phyloP scores from a whole-genome alignment of 2,797 vertebrate genomes.

The Emys orbicularis region DNA sequence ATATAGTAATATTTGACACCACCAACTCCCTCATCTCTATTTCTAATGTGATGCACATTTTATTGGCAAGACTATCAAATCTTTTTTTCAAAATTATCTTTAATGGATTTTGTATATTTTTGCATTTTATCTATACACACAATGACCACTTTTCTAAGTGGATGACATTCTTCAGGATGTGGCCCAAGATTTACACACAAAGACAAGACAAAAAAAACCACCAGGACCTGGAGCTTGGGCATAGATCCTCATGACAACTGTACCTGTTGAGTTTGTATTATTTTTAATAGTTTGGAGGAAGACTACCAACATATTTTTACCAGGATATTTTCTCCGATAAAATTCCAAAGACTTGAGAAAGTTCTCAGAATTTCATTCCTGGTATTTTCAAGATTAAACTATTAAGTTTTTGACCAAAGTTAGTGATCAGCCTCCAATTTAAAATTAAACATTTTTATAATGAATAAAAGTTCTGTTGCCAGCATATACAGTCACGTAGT shows the following conservation, averaged over 20 bases:
- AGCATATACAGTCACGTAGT: rapidly evolving
- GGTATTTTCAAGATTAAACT: not conserved
- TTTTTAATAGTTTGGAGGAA: not conserved
- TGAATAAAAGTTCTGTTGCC: not conserved
- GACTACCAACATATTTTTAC: rapidly evolving
- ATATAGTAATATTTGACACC: not conserved
- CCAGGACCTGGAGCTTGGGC: not conserved
- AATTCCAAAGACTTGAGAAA: not conserved
- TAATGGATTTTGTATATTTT: not conserved
- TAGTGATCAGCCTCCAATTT: not conserved
- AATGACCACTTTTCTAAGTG: not conserved
- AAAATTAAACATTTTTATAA: not conserved
- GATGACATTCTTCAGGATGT: not conserved
- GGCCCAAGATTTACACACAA: not conserved
- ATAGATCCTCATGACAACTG: not conserved
- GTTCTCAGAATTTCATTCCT: not conserved
- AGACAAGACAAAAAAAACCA: constrained; percentile 18
- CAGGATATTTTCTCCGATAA: not conserved
- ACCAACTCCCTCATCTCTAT: rapidly evolving
- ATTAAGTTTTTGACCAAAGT: not conserved
- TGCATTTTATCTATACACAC: not conserved
- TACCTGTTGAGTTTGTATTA: not conserved
- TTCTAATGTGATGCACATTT: not conserved
- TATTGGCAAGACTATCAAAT: not conserved
- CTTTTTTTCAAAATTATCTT: not conserved